Conservation (phyloP, 1,140 invertebrate species). For the Calycopis cecrops region DNA sequence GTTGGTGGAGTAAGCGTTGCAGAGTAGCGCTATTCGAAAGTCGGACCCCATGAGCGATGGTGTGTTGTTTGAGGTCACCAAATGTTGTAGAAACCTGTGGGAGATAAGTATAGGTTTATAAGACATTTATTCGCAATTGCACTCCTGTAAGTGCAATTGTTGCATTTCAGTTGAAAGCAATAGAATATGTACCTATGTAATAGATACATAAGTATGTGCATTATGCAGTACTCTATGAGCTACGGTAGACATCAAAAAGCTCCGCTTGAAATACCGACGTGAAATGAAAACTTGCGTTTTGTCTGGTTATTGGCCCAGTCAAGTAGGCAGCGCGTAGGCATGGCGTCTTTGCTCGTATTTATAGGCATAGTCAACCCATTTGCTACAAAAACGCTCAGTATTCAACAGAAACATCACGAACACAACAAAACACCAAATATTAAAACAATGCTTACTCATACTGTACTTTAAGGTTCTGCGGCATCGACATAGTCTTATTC, state of each 20-base stretch:
- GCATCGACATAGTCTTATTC: slow-evolving; percentile 87
- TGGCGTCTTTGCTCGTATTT: no score
- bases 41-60: slow-evolving; percentile 84
- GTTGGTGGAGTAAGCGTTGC: slow-evolving; percentile 96
- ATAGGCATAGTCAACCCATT: background rate
- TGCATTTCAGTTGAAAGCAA: no score
- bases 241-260: no score
- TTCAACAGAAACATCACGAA: background rate
- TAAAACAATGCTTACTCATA: slow-evolving; percentile 80
- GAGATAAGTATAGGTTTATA: background rate
- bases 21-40: slow-evolving; percentile 92
- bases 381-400: background rate
- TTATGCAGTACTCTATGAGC: no score
- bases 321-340: no score
- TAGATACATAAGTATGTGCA: no score
- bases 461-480: slow-evolving; percentile 88
- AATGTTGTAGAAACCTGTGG: slow-evolving; percentile 84
- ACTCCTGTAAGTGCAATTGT: no score
- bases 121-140: no score
- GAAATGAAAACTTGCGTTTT: no score
- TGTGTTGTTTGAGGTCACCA: slow-evolving; percentile 82
- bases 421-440: background rate
- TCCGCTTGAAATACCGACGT: no score
- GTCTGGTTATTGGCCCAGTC: no score
- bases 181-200: no score